These are phyloP conservation scores for Cyanoderma ruficeps DNA, from an alignment of 2,113 vertebrate genomes.

Conservation along the genomic window DNA sequence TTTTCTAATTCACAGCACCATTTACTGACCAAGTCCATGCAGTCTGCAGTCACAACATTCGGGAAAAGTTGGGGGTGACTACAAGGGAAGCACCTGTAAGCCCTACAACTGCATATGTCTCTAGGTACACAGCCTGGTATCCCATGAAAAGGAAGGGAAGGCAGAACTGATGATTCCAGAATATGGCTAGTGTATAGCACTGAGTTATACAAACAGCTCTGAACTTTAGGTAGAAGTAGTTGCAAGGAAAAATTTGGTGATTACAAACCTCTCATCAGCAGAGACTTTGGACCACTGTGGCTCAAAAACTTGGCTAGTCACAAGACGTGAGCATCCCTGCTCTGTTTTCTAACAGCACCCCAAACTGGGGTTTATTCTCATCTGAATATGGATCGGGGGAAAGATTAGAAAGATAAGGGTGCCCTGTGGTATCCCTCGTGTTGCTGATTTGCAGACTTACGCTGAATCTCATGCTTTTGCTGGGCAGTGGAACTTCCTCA, in stretches of 20 bases:
- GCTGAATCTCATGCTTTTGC: background rate
- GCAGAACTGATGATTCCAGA: background rate
- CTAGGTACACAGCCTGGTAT: background rate
- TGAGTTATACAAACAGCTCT: background rate
- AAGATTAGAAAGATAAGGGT: background rate
- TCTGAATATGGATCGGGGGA: background rate
- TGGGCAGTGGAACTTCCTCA: background rate
- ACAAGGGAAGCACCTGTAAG: background rate
- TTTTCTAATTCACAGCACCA: background rate
- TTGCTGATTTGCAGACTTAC: background rate
- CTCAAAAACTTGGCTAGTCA: background rate
- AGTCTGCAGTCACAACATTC: background rate
- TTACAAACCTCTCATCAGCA: accelerated
- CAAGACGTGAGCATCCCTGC: background rate
- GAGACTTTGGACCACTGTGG: background rate
- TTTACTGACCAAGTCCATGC: background rate
- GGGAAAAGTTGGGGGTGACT: background rate
- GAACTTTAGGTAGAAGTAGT: background rate
- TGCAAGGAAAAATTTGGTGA: background rate
- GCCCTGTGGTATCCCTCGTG: background rate
- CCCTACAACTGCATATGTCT: background rate
- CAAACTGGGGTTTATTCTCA: background rate
- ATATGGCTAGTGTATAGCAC: background rate
- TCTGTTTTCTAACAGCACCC: background rate
- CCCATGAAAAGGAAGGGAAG: accelerated